Evolutionary conservation across 2,113 vertebrate genomes (phyloP), one percentile per base, ranked within the genome.

Genomic region (Sceloporus undulatus): DNA sequence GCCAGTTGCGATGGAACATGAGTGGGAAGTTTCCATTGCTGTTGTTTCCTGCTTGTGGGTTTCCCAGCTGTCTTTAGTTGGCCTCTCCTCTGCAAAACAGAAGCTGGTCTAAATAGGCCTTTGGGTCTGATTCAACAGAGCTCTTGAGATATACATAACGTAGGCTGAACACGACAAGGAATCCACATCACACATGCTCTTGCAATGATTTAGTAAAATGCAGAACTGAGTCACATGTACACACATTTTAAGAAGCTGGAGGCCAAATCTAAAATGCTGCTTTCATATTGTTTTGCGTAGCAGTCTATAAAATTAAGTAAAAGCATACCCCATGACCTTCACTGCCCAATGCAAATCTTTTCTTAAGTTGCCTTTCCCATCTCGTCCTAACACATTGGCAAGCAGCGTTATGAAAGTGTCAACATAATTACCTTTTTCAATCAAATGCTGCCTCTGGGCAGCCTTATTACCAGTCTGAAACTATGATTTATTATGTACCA

Each of bases 401-500:
- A 8, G 25, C 29, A 84, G 5, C 78, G 48, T 0, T 88, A 66
- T 77, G 71, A 89, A 59, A 66, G 80, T 59, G 79, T 77, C 85
- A 90, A 89, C 14, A 38, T 85, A 91, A 91, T 87, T 82, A 85
- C n/a, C 21, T 88, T 83, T 93, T 88, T 92, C 38, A 68, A 0
- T 40, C 83, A 42, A 70, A 42, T 85, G 87, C 75, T 82, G 34
- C 73, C 81, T 93, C 92, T 82, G 66, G 59, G 70, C 9, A 21
- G 85, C 42, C 66, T 91, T 74, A 90, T 91, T 93, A 90, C 18
- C 52, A 83, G 91, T 90, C 74, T 62, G 27, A 81, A 92, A 73
- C 59, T 62, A 79, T 87, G 75, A 92, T 91, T 86, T 89, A 82
- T 88, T 78, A 71, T 75, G 21, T 77, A 75, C 70, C 83, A 34